Evolutionary conservation across 30 jellyfish, hydroid and myxozoan species (phyloP).

Genomic region (Hydractinia symbiolongicarpus): DNA sequence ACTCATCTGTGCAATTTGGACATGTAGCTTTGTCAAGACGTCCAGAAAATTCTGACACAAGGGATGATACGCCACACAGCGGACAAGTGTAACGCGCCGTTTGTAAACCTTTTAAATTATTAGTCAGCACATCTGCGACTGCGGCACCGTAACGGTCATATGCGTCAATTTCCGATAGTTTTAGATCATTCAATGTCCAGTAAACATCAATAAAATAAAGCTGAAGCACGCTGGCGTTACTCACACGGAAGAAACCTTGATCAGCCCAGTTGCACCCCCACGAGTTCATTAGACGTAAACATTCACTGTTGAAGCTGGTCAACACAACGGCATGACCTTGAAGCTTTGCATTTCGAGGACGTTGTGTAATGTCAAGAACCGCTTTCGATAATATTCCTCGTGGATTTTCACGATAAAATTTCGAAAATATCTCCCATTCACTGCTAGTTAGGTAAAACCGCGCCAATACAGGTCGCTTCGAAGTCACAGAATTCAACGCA

Average conservation of each 20-base stretch:
- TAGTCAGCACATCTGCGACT: not conserved
- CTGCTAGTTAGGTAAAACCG: not conserved
- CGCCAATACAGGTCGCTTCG: conserved; percentile 5
- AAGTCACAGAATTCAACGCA: not conserved
- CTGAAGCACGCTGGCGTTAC: not conserved
- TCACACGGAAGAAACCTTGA: conserved; percentile 15
- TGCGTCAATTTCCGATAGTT: not conserved
- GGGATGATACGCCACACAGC: not conserved
- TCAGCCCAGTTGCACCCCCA: conserved; percentile 6
- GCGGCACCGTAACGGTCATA: not conserved
- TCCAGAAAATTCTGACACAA: not conserved
- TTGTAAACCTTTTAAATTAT: not conserved
- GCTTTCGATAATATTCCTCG: not conserved
- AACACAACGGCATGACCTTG: conserved; percentile 8
- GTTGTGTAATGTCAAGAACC: not conserved
- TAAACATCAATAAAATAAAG: not conserved
- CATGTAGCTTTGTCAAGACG: not conserved
- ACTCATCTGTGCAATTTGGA: not conserved
- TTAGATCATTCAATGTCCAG: conserved; percentile 9
- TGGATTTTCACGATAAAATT: not conserved
- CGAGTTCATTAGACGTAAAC: not conserved
- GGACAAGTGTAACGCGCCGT: not conserved
- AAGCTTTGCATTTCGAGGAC: not conserved
- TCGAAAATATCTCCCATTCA: conserved; percentile 3
- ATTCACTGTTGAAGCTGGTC: conserved; percentile 2